Conservation (phyloP, 2,797 vertebrate genomes). For the Leontopithecus rosalia region DNA sequence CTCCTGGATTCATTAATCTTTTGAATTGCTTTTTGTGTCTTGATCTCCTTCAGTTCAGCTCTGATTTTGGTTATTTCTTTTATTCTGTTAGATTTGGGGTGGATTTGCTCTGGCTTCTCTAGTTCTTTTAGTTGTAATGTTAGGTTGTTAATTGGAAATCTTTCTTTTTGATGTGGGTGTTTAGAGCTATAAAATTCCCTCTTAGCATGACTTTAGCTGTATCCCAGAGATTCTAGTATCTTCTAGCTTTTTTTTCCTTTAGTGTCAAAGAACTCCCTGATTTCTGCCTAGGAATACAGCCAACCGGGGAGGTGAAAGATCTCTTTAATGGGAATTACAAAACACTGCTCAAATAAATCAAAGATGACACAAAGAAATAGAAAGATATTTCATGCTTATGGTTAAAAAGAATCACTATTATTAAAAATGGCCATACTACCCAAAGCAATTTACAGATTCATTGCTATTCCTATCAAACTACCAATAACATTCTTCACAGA, state of each 20-base stretch:
- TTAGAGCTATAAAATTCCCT: neutral
- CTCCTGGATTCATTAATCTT: neutral
- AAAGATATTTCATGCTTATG: neutral
- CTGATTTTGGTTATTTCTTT: neutral
- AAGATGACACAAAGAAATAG: neutral
- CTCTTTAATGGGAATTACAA: neutral
- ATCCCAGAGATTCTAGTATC: neutral
- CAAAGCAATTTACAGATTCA: neutral
- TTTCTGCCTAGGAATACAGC: neutral
- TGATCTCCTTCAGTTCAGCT: neutral
- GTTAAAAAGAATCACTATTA: neutral
- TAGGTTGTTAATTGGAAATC: neutral
- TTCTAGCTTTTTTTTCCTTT: neutral
- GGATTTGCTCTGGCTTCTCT: neutral
- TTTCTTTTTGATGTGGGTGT: neutral
- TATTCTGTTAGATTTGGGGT: neutral
- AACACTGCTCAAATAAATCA: neutral
- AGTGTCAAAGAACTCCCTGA: neutral
- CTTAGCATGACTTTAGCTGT: neutral
- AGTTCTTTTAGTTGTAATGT: neutral
- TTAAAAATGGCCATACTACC: neutral
- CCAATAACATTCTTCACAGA: neutral
- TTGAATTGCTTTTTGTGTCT: neutral
- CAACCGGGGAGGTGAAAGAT: neutral
- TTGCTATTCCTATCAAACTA: neutral